Evolutionary conservation across 2,888 invertebrate species (phyloP), one percentile per base, ranked within the genome.

Genomic region (Biston betularia): DNA sequence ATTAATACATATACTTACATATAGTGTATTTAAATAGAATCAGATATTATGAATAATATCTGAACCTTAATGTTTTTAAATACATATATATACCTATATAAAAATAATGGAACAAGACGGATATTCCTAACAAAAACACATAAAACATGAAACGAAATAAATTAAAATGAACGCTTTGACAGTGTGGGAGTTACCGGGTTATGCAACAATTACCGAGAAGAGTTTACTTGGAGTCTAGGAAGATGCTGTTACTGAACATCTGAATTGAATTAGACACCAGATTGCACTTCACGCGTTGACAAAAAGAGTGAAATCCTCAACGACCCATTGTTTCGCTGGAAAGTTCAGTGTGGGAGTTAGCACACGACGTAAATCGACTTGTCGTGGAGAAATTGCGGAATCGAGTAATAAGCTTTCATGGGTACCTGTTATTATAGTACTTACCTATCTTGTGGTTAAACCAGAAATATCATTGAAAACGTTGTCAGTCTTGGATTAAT

Each of bases 301-400:
- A 93, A 93, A 93, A 92, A 89, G 87, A 91, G 92, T 90, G 92
- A 93, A 93, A 93, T 88, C 88, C 81, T 77, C 82, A 88, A 89
- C 87, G 81, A 85, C 75, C 88, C 72, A 93, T 93, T 93, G 93
- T 93, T 79, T 86, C 74, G 68, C 75, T 86, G 84, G 89, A 91
- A 91, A 92, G 91, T 90, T 87, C 73, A 75, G 78, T 86, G 90
- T 92, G 92, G 85, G 92, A 90, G 83, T 79, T 73, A 66, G 74
- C 76, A 78, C 77, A 78, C 76, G 72, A 75, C 78, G 76, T 77
- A 75, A 83, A 84, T 80, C 81, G 77, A 81, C 80, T 76, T 77
- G 81, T 72, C 59, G 79, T 74, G 80, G 88, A 87, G 86, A 89
- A 58, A 89, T 85, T 82, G 82, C 88, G 84, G 87, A 91, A 90